A percentile compares a stretch with the other conserved stretches of the same genome.
Evolutionary conservation across 2,888 invertebrate species (phyloP).

Genomic region (Pammene fasciana): DNA sequence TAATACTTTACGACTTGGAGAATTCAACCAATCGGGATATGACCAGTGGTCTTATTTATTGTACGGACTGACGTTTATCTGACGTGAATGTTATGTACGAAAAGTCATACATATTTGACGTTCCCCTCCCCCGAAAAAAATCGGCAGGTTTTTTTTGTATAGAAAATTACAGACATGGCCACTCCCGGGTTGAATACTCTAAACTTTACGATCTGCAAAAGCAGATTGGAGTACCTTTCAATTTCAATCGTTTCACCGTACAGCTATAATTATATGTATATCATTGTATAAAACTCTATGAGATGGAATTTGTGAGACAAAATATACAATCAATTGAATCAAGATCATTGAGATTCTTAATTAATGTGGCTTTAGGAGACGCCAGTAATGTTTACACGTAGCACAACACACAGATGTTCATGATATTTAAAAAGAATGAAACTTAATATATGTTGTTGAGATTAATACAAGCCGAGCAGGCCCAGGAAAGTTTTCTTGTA

Average conservation of each 20-base stretch:
- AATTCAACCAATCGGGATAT: no score
- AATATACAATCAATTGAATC: not conserved
- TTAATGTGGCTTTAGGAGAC: not conserved
- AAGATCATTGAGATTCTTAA: slow-evolving; percentile 25
- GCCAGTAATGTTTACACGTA: not conserved
- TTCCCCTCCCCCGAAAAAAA: no score
- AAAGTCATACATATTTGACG: no score
- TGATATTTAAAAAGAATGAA: slow-evolving; percentile 2
- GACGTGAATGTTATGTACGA: no score
- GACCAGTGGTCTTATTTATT: no score
- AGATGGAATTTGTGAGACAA: not conserved
- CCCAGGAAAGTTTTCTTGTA: slow-evolving; percentile 93
- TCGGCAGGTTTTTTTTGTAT: no score
- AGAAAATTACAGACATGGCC: no score
- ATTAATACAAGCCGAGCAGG: slow-evolving; percentile 83
- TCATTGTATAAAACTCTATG: not conserved
- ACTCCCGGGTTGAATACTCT: no score
- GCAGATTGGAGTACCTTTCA: not conserved
- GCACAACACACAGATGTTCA: slow-evolving; percentile 15
- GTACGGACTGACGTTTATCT: no score
- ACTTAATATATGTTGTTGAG: slow-evolving; percentile 9
- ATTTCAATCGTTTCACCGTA: not conserved
- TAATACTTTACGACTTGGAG: no score
- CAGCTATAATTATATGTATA: not conserved
- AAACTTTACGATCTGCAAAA: not conserved